phyloP scores from a whole-genome alignment of 2,113 vertebrate genomes.

The Podocnemis expansa region DNA sequence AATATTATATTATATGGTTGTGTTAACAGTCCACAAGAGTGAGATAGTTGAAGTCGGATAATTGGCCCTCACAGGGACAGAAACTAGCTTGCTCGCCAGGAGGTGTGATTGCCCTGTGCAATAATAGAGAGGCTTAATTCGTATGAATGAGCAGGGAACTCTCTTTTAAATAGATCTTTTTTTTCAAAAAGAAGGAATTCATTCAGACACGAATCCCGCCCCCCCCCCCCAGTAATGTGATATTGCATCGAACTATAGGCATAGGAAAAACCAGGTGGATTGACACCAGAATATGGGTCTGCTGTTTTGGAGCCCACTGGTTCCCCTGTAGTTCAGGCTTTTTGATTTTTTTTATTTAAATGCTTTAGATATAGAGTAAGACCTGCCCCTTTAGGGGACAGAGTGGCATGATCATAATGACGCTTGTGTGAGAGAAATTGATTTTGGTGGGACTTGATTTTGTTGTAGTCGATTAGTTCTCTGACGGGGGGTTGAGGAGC shows the following conservation, averaged over 20 bases:
- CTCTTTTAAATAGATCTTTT: background rate
- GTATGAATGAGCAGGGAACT: background rate
- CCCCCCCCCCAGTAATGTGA: background rate
- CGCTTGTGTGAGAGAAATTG: background rate
- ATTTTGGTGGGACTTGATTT: background rate
- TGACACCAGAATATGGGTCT: background rate
- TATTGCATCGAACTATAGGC: background rate
- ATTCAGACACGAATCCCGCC: too few species aligned
- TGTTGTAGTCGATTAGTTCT: background rate
- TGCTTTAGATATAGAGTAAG: background rate
- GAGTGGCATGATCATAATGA: background rate
- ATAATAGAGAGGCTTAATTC: background rate
- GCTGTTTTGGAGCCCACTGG: background rate
- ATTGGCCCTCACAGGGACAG: background rate
- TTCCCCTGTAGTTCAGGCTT: background rate
- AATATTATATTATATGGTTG: background rate
- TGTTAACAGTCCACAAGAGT: background rate
- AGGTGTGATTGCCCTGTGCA: background rate
- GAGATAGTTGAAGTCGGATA: background rate
- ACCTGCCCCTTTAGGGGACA: background rate
- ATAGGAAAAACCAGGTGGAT: background rate
- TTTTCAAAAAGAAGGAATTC: background rate
- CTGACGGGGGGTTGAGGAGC: background rate
- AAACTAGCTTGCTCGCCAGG: background rate
- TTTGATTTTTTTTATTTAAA: background rate